phyloP scores from a whole-genome alignment of 2,113 vertebrate species.

The Esox niger region DNA sequence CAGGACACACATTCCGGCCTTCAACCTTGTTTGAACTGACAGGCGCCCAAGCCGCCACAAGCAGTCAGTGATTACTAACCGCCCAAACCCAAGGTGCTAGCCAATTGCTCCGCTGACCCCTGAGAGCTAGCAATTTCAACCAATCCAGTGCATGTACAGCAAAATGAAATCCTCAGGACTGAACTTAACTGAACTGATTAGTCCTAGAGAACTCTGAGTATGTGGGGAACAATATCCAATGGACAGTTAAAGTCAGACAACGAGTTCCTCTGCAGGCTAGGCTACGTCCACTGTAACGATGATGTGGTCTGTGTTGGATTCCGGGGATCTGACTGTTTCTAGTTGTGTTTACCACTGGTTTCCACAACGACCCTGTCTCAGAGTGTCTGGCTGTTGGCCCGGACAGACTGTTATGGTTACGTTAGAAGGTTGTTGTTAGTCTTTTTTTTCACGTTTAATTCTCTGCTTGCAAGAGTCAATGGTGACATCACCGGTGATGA shows the following conservation, averaged over 20 bases:
- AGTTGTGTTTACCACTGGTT: conserved; percentile 81
- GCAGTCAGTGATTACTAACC: no score
- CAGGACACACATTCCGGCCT: no score
- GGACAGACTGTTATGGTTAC: conserved; percentile 89
- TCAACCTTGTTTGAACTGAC: no score
- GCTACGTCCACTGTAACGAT: conserved; percentile 36
- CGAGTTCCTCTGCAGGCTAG: conserved; percentile 49
- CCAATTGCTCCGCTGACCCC: no score
- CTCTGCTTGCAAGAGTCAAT: conserved; percentile 81
- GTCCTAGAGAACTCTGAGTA: background rate
- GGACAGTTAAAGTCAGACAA: conserved; percentile 47
- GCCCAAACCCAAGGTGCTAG: no score
- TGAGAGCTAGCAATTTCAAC: no score
- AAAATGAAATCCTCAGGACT: no score
- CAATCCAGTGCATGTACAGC: no score
- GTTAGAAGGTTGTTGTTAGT: conserved; percentile 74
- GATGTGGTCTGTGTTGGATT: conserved; percentile 60
- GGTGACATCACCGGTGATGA: conserved; percentile 90
- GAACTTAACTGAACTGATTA: background rate
- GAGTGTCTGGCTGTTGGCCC: conserved; percentile 82
- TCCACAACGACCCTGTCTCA: conserved; percentile 82
- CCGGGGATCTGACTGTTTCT: conserved; percentile 80
- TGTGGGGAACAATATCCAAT: conserved; percentile 20
- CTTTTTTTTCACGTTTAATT: conserved; percentile 50
- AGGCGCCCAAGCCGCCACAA: no score